These are phyloP conservation scores for Manduca sexta DNA, from an alignment of 1,140 invertebrate species.

Conservation along the genomic window DNA sequence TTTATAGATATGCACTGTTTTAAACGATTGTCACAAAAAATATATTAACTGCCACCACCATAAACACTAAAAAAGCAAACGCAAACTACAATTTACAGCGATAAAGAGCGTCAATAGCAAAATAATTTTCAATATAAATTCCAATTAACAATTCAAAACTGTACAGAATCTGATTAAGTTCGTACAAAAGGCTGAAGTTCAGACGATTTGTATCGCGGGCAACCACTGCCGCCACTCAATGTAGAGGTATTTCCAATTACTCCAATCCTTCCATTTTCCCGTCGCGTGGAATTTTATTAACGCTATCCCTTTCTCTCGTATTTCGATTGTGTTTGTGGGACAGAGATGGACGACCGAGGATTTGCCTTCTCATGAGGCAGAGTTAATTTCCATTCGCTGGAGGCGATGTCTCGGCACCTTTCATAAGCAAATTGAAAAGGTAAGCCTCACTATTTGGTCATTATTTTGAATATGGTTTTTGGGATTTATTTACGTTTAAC, in stretches of 20 bases:
- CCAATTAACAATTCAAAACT: slow-evolving; percentile 28
- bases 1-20: too few species aligned
- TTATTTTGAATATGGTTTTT: too few species aligned
- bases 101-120: neutral
- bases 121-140: slow-evolving; percentile 21
- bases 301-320: slow-evolving; percentile 17
- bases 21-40: too few species aligned
- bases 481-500: too few species aligned
- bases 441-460: slow-evolving; percentile 23
- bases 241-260: slow-evolving; percentile 48
- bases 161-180: slow-evolving; percentile 31
- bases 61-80: too few species aligned
- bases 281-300: slow-evolving; percentile 34
- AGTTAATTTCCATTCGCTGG: slow-evolving; percentile 40
- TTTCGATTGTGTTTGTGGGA: slow-evolving; percentile 6
- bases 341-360: slow-evolving; percentile 16
- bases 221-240: slow-evolving; percentile 31
- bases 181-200: slow-evolving; percentile 26
- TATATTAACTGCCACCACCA: too few species aligned
- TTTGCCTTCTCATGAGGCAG: slow-evolving; percentile 26
- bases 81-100: neutral
- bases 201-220: slow-evolving; percentile 18
- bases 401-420: slow-evolving; percentile 27
- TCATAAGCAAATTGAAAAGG: slow-evolving; percentile 36
- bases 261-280: slow-evolving; percentile 40